phyloP scores from a whole-genome alignment of 2,888 invertebrate species.

The Acanthosoma haemorrhoidale region DNA sequence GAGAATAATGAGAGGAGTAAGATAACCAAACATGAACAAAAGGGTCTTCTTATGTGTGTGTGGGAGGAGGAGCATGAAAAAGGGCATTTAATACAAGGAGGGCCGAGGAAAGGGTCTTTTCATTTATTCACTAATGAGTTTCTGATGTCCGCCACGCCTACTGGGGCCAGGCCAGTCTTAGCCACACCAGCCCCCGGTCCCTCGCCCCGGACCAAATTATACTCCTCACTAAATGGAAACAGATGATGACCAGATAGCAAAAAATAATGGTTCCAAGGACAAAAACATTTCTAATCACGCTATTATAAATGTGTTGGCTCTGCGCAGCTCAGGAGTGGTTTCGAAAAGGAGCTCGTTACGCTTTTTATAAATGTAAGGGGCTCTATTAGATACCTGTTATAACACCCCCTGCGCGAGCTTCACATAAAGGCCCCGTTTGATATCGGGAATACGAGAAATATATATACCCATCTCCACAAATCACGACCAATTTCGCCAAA shows the following conservation, averaged over 20 bases:
- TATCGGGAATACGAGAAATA: too few relatives aligned
- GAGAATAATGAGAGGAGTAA: background rate
- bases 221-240: background rate
- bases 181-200: background rate
- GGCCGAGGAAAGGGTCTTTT: background rate
- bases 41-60: background rate
- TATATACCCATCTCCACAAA: too few relatives aligned
- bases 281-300: background rate
- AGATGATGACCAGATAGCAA: background rate
- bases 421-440: too few relatives aligned
- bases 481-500: too few relatives aligned
- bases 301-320: background rate
- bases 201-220: background rate
- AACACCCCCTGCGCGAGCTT: too few relatives aligned
- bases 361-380: too few relatives aligned
- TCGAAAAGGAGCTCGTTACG: background rate
- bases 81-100: background rate
- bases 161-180: background rate
- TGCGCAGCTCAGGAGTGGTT: background rate
- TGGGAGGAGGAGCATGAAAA: background rate
- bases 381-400: too few relatives aligned
- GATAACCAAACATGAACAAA: conserved; percentile 1
- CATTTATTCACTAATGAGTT: conserved; percentile 27
- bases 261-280: conserved; percentile 1
- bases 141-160: conserved; percentile 25